Conservation (phyloP, 2,888 invertebrate species). For the Trichacis sp. region DNA sequence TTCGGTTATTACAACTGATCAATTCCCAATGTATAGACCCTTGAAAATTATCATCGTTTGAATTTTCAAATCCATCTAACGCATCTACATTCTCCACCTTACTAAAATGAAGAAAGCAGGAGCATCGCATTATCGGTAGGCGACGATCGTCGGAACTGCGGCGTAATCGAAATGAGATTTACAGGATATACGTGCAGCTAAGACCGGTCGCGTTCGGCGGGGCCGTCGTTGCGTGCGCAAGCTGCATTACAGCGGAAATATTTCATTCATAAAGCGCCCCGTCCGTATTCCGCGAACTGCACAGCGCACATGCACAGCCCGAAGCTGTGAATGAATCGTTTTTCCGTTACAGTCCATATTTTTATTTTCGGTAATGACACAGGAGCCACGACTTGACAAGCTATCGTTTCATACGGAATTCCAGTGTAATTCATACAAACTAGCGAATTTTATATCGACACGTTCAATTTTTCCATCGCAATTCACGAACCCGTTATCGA, state of each 20-base stretch:
- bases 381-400: not conserved
- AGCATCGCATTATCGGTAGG: not conserved
- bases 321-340: slow-evolving; percentile 46
- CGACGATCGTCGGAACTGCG: slow-evolving; percentile 11
- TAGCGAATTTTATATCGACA: too few relatives aligned
- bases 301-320: slow-evolving; percentile 32
- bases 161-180: slow-evolving; percentile 15
- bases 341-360: slow-evolving; percentile 42
- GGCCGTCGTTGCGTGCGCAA: slow-evolving; percentile 59
- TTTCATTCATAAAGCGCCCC: slow-evolving; percentile 66
- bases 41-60: too few relatives aligned
- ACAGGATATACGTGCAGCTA: slow-evolving; percentile 5
- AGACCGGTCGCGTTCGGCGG: slow-evolving; percentile 50
- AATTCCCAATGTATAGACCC: too few relatives aligned
- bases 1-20: too few relatives aligned
- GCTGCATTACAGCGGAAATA: slow-evolving; percentile 65
- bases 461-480: not conserved
- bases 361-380: slow-evolving; percentile 14
- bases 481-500: not conserved
- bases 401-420: slow-evolving; percentile 22
- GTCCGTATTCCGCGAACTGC: slow-evolving; percentile 55
- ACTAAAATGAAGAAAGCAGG: not conserved
- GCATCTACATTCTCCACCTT: not conserved
- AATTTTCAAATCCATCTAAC: too few relatives aligned
- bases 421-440: too few relatives aligned